These are phyloP conservation scores for Paragorgia papillata DNA, from an alignment of 92 coral and sea anemone species.

Conservation along the genomic window DNA sequence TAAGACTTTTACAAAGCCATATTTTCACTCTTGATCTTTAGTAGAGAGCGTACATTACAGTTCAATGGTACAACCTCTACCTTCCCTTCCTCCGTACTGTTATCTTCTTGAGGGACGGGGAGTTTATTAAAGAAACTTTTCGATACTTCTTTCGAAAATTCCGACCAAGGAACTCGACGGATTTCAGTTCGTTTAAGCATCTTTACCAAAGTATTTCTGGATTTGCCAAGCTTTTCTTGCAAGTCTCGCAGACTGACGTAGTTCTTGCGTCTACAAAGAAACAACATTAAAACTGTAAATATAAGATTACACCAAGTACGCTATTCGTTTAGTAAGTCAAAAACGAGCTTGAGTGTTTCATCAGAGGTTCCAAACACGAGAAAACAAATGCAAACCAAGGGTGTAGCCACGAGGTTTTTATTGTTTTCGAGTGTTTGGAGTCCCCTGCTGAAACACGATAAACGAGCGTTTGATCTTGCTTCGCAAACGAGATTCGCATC, in stretches of 20 bases:
- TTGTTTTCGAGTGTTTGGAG: no score
- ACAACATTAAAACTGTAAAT: neutral
- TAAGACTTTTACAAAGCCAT: slow-evolving; percentile 27
- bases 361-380: no score
- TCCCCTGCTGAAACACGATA: no score
- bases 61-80: slow-evolving; percentile 81
- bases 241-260: slow-evolving; percentile 79
- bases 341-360: no score
- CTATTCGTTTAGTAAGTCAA: neutral
- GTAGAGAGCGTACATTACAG: slow-evolving; percentile 74
- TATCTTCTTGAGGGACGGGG: slow-evolving; percentile 55
- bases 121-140: slow-evolving; percentile 64
- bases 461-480: no score
- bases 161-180: slow-evolving; percentile 78
- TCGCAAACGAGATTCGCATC: no score
- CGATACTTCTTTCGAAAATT: slow-evolving; percentile 68
- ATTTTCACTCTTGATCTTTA: slow-evolving; percentile 73
- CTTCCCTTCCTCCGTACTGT: slow-evolving; percentile 64
- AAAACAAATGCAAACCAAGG: no score
- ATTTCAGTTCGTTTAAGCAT: slow-evolving; percentile 70
- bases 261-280: slow-evolving; percentile 75
- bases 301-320: neutral
- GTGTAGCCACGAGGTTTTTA: no score
- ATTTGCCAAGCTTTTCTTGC: slow-evolving; percentile 64
- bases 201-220: slow-evolving; percentile 70